Percentiles rank a stretch among this genome's conserved stretches.
phyloP scores from a whole-genome alignment of 2,113 vertebrate genomes.

The Cnemophilus loriae region DNA sequence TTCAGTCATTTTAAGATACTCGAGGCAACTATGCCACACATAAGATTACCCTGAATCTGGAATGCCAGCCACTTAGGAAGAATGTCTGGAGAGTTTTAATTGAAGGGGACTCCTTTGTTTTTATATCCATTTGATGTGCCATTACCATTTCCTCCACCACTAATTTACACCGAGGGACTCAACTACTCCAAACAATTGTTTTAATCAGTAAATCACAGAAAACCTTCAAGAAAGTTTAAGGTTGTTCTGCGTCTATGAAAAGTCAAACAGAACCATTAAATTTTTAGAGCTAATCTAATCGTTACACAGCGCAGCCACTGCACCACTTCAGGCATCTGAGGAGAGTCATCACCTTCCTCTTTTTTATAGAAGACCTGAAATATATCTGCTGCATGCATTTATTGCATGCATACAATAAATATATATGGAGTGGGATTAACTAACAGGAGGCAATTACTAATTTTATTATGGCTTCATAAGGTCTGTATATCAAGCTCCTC shows the following conservation, averaged over 20 bases:
- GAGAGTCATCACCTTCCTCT: background rate
- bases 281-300: conserved; percentile 64
- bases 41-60: conserved; percentile 48
- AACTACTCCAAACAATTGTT: conserved; percentile 64
- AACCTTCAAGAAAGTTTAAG: conserved; percentile 68
- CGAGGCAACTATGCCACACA: conserved; percentile 16
- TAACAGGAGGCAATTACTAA: conserved; percentile 30
- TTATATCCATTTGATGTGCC: conserved; percentile 62
- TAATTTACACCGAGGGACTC: conserved; percentile 51
- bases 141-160: conserved; percentile 57
- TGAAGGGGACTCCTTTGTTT: conserved; percentile 69
- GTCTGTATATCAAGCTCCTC: conserved; percentile 30
- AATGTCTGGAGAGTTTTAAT: conserved; percentile 67
- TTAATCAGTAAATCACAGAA: conserved; percentile 69
- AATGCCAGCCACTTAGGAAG: conserved; percentile 45
- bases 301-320: conserved; percentile 21
- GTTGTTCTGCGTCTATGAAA: conserved; percentile 56
- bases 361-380: conserved; percentile 8
- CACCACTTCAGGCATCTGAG: background rate
- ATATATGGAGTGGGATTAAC: background rate
- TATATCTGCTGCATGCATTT: background rate
- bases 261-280: conserved; percentile 62
- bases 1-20: conserved; percentile 67
- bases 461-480: conserved; percentile 14
- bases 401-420: background rate